These are phyloP conservation scores for Eublepharis macularius DNA, from an alignment of 2,113 vertebrate species.

Conservation along the genomic window DNA sequence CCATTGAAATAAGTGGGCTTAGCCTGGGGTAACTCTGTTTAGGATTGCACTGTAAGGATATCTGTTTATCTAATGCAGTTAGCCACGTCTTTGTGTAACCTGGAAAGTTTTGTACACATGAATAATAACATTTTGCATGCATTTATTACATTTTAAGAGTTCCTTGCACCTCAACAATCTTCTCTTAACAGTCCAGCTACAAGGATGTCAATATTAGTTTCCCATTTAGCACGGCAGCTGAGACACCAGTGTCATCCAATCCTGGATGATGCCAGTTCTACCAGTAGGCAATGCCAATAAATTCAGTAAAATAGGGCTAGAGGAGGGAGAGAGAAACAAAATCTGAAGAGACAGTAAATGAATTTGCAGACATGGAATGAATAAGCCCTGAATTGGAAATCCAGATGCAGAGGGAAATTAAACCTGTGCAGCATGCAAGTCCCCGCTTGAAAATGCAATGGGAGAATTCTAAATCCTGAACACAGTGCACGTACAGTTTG, in stretches of 20 bases:
- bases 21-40: too few relatives aligned
- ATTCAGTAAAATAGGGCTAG: neutral
- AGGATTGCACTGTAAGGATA: too few relatives aligned
- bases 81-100: neutral
- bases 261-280: too few relatives aligned
- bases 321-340: neutral
- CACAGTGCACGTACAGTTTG: neutral
- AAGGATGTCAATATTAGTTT: too few relatives aligned
- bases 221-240: too few relatives aligned
- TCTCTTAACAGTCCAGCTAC: too few relatives aligned
- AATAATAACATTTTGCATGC: too few relatives aligned
- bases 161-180: too few relatives aligned
- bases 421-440: neutral
- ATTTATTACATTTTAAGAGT: neutral
- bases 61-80: neutral
- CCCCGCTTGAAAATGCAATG: neutral
- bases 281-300: too few relatives aligned
- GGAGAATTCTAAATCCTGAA: neutral
- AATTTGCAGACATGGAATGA: too few relatives aligned
- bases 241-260: too few relatives aligned
- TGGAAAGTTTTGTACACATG: neutral
- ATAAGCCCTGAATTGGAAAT: neutral
- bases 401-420: neutral
- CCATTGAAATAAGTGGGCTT: too few relatives aligned
- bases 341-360: neutral